A percentile compares a stretch with the other conserved stretches of the same genome.
Conservation (phyloP, 2,888 invertebrate species). For the Julus scandinavius region DNA sequence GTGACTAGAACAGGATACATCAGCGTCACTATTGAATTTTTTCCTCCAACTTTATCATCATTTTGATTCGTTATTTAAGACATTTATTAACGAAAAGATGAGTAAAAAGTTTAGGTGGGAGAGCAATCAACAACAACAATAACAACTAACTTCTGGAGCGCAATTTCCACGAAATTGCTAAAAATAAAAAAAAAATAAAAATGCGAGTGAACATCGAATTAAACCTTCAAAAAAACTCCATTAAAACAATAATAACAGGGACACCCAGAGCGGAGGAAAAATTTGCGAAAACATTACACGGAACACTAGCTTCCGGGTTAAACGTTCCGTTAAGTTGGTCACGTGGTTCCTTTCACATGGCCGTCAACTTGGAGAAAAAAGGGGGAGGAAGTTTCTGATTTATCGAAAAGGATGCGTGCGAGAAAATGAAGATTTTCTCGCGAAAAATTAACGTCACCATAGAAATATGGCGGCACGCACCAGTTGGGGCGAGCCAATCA, state of each 20-base stretch:
- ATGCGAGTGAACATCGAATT: background rate
- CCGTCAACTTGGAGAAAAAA: background rate
- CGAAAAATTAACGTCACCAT: background rate
- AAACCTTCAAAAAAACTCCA: background rate
- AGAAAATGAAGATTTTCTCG: background rate
- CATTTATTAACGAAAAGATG: background rate
- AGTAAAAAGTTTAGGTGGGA: background rate
- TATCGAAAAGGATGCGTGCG: background rate
- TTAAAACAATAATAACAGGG: conserved; percentile 10
- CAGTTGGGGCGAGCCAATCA: background rate
- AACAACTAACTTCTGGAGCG: background rate
- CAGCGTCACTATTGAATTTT: background rate
- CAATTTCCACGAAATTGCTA: background rate
- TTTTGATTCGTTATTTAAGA: background rate
- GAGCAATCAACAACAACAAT: too few species aligned
- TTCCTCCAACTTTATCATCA: background rate
- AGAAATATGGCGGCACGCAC: conserved; percentile 13
- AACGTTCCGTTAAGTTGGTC: background rate
- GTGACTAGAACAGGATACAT: background rate
- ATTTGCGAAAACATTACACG: conserved; percentile 25
- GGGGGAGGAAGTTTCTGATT: background rate
- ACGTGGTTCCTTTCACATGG: background rate
- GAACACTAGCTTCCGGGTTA: conserved; percentile 25
- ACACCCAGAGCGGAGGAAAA: background rate
- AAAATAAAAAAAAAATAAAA: background rate